These are phyloP conservation scores for Synanthedon myopaeformis DNA, from an alignment of 2,888 invertebrate species.

Conservation along the genomic window DNA sequence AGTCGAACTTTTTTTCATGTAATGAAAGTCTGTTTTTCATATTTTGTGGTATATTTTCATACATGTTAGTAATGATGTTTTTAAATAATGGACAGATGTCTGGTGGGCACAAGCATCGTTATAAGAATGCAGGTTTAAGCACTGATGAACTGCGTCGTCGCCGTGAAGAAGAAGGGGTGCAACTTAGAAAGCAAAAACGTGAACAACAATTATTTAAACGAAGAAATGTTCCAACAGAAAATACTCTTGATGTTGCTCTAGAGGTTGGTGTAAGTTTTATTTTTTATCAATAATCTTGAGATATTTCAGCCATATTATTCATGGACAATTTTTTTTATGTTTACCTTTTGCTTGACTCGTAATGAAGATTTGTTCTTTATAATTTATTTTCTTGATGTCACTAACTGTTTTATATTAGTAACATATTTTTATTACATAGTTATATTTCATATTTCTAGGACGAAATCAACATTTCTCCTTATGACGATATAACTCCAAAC, in stretches of 20 bases:
- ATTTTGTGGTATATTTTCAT: neutral
- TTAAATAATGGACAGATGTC: slow-evolving; percentile 76
- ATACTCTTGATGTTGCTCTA: slow-evolving; percentile 43
- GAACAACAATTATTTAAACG: slow-evolving; percentile 95
- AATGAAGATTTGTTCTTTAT: too few relatives aligned
- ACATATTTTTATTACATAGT: neutral
- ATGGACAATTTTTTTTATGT: neutral
- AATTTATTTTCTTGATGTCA: too few relatives aligned
- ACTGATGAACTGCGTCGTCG: slow-evolving; percentile 91
- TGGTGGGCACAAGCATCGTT: slow-evolving; percentile 88
- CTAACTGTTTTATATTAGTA: neutral
- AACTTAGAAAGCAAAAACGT: slow-evolving; percentile 93
- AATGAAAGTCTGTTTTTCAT: too few relatives aligned
- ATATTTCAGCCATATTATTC: neutral
- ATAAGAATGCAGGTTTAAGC: slow-evolving; percentile 94
- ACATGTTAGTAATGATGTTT: neutral
- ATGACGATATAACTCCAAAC: slow-evolving; percentile 76
- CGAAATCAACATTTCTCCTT: slow-evolving; percentile 44
- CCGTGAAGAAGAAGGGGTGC: slow-evolving; percentile 96
- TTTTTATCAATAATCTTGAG: neutral
- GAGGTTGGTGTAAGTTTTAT: slow-evolving; percentile 26
- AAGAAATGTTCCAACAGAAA: slow-evolving; percentile 79
- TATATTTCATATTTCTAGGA: slow-evolving; percentile 40
- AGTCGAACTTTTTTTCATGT: too few relatives aligned
- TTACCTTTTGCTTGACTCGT: neutral